Base-by-base conservation (phyloP, 2,888 invertebrate genomes). In the Synanthedon vespiformis region DNA sequence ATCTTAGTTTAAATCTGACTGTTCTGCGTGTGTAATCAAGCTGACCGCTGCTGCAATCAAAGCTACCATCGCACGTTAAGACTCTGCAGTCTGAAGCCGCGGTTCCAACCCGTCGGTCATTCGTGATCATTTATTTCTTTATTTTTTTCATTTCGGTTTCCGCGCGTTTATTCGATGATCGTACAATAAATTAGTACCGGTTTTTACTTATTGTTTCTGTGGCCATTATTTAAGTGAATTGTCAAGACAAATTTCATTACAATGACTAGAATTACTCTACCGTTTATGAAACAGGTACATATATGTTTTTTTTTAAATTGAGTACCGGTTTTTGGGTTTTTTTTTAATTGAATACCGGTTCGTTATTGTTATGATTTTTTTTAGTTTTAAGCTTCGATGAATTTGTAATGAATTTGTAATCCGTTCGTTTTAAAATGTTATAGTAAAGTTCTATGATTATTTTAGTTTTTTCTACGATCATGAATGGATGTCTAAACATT, bases 261-360 rank as follows among this genome's bases (percentile, higher is more conserved):
- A n/a, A 77, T 77, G 75, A 62, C 57, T 52, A 70, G 70, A 60
- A 53, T 80, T 52, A 70, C 80, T 49, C 61, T 71, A 55, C 77
- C 79, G n/a, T 70, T 81, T 61, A 57, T 80, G 40, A 81, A 80
- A 67, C 81, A 81, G 77, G 81, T 81, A 58, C 18, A 16, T 53
- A 48, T 50, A 16, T 18, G 44, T 51, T 50, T 41, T 34, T 34
- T 27, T 27, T 27, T 27, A 27, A 27, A 27, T 27, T 27, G 27
- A 27, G 8, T 27, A 27, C 41, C 12, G 2, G 41, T 41, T 11
- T 41, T n/a, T n/a, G n/a, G n/a, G n/a, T 50, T 41, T 34, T 34
- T 27, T 27, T 27, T 27, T 8, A 27, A 27, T 27, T 27, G 27
- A 27, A 2, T 27, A 27, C 41, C 12, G 2, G 41, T 41, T 3